Evolutionary conservation across 2,113 vertebrate species (phyloP).

Genomic region (Andinoacara biseriatus): DNA sequence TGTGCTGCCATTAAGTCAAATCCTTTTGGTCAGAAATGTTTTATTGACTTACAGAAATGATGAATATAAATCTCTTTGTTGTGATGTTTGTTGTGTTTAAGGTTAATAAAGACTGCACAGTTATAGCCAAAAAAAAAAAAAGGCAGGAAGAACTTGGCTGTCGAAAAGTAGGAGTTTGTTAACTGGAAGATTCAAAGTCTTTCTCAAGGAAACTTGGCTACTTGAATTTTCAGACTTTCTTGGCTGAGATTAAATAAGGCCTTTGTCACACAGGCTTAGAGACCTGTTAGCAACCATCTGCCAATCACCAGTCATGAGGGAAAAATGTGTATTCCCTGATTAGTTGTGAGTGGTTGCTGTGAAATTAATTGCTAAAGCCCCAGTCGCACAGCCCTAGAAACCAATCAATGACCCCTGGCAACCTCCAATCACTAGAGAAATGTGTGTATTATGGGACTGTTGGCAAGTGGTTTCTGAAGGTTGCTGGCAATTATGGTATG

Average conservation of each 20-base stretch:
- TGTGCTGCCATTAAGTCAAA: not conserved
- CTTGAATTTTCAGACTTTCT: slow-evolving; percentile 1
- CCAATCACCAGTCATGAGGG: not conserved
- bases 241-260: not conserved
- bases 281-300: not conserved
- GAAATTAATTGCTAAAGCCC: not conserved
- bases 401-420: not conserved
- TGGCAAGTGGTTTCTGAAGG: not conserved
- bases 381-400: not conserved
- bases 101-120: not conserved
- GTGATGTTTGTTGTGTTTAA: not conserved
- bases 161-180: not conserved
- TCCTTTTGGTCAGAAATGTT: not conserved
- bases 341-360: not conserved
- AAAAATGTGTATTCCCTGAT: not conserved
- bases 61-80: not conserved
- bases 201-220: slow-evolving; percentile 8
- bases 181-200: not conserved
- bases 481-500: not conserved
- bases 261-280: not conserved
- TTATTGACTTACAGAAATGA: not conserved
- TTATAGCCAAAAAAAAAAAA: not conserved
- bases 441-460: not conserved
- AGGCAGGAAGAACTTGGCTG: not conserved
- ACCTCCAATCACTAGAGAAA: not conserved